A percentile compares a stretch with the other conserved stretches of the same genome.
phyloP scores from a whole-genome alignment of 2,113 vertebrate genomes.

The Cromileptes altivelis region DNA sequence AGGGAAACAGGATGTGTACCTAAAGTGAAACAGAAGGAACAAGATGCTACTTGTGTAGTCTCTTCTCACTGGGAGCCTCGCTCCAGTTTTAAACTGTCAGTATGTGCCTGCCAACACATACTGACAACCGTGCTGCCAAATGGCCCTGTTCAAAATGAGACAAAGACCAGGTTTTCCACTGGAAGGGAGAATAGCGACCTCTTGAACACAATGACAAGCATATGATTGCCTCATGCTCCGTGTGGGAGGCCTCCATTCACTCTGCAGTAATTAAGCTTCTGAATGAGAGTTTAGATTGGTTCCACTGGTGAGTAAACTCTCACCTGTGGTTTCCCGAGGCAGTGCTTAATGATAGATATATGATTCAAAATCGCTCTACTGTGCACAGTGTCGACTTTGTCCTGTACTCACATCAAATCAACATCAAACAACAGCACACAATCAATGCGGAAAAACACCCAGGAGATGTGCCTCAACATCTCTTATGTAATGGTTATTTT shows the following conservation, averaged over 20 bases:
- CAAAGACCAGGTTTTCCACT: conserved; percentile 17
- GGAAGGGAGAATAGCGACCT: not conserved
- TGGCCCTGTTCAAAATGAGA: conserved; percentile 8
- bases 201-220: conserved; percentile 9
- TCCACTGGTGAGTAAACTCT: not conserved
- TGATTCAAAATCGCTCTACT: not conserved
- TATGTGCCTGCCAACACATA: not conserved
- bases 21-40: not conserved
- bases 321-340: not conserved
- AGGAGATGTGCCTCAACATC: not conserved
- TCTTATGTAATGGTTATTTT: not conserved
- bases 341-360: not conserved
- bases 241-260: not conserved
- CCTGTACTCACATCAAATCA: not conserved
- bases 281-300: not conserved
- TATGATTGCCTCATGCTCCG: not conserved
- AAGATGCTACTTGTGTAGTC: not conserved
- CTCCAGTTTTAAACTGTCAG: not conserved
- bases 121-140: not conserved
- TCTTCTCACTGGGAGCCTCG: not conserved
- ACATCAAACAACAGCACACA: not conserved
- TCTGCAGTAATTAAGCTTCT: not conserved
- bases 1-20: no score
- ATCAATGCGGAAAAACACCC: not conserved
- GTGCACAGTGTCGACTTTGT: not conserved